These are phyloP conservation scores for Protobothrops mucrosquamatus DNA, from an alignment of 2,113 vertebrate genomes.

Conservation along the genomic window DNA sequence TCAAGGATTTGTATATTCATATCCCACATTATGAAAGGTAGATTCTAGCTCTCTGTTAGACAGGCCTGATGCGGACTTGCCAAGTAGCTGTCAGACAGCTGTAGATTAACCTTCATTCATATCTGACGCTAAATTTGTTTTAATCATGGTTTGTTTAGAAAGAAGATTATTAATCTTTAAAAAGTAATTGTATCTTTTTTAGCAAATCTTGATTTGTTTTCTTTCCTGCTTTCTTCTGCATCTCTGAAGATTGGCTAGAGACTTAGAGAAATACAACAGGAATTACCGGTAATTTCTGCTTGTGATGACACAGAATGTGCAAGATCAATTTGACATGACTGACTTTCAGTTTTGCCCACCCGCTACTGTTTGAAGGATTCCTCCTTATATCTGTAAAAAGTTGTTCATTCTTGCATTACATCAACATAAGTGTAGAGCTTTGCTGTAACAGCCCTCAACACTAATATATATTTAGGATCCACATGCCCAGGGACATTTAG, in stretches of 20 bases:
- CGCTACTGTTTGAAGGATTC: not conserved
- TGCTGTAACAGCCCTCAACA: not conserved
- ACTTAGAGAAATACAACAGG: not conserved
- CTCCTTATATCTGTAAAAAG: not conserved
- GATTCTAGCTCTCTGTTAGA: not conserved
- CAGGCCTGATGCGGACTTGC: not conserved
- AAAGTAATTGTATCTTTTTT: not conserved
- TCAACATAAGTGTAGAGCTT: not conserved
- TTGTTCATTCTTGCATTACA: not conserved
- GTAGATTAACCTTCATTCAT: not conserved
- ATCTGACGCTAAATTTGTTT: not conserved
- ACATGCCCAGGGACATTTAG: not conserved
- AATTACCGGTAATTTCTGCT: not conserved
- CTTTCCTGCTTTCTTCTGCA: not conserved
- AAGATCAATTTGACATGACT: not conserved
- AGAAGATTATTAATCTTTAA: not conserved
- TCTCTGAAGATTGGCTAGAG: not conserved
- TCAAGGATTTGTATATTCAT: not conserved
- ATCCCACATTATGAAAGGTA: not conserved
- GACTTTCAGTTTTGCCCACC: not conserved
- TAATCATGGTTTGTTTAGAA: not conserved
- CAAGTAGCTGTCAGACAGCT: not conserved
- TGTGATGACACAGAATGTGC: not conserved
- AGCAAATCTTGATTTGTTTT: not conserved
- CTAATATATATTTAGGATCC: not conserved